Evolutionary conservation across 92 coral and sea anemone species (phyloP), one percentile per base, ranked within the genome.

Genomic region (Paramuricea clavata): DNA sequence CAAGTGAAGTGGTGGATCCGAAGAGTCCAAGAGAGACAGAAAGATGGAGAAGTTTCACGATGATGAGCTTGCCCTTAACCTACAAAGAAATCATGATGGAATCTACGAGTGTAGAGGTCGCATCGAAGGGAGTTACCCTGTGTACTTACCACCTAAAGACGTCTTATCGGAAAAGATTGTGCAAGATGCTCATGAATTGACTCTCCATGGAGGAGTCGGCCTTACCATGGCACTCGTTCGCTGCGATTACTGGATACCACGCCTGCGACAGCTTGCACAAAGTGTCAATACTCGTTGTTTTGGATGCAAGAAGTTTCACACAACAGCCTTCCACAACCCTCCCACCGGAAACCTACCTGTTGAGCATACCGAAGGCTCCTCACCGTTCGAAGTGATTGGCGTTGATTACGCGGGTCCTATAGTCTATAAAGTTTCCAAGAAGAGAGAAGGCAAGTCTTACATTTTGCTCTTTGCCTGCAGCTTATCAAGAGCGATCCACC

Each of bases 1-100:
- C 80, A 70, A 80, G 89, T 79, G 8, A 41, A 69, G 15, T 71
- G 86, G 76, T 91, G 86, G 91, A 23, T 91, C 17, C 67, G 34
- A 49, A 68, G 83, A 76, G 89, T 61, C 13, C 81, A 82, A 64
- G 83, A 77, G 54, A 77, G 81, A 49, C 33, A 61, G 70, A 50
- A 39, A 10, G 57, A 28, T 15, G 79, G 85, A 31, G 90, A 91
- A 27, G 56, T 33, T 42, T 42, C 49, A 12, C 12, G 49, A 42
- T 42, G 49, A 42, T 42, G 49, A 42, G 49, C 12, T 42, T 5
- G 6, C 49, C 49, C 49, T 42, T 42, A 42, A 42, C 49, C 12
- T 42, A 42, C 49, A 42, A 12, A 42, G 49, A 42, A 42, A 42
- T 42, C 49, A 42, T 42, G 49, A 42, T 6, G 49, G 49, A 12